Evolutionary conservation across 2,888 invertebrate genomes (phyloP), one percentile per base, ranked within the genome.

Genomic region (Parelbella ahira): DNA sequence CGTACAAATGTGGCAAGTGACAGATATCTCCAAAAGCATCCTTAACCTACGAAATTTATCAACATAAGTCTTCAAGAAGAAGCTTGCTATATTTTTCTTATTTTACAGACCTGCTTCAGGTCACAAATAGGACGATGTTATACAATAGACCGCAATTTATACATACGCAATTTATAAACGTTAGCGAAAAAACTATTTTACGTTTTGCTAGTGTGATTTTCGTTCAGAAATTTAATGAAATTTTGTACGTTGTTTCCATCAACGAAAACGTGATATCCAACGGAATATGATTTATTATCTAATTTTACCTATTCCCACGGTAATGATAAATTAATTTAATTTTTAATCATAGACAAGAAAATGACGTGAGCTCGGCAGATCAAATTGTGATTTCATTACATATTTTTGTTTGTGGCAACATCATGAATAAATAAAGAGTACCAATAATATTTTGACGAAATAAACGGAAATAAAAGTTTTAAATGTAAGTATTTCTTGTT

Each of bases 141-240:
- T 6, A 42, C 42, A 42, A 42, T 28, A 42, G 28, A 42, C 42
- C 42, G 42, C 34, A 34, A 42, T 41, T 28, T 42, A 34, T 42
- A 42, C 42, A 42, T n/a, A n/a, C 20, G 34, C 21, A 28, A 21
- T 28, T 32, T 33, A 33, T 34, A 34, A 24, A 21, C 18, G 8
- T 28, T 15, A 73, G 57, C 71, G 68, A 59, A 56, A 57, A 68
- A 71, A 68, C 69, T 78, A 78, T 76, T 67, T 66, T 80, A 75
- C 64, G 68, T 44, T 38, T 46, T 37, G 20, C 8, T 12, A 28
- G 20, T 13, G n/a, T n/a, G n/a, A n/a, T n/a, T n/a, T n/a, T n/a
- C n/a, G n/a, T n/a, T n/a, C n/a, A n/a, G n/a, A n/a, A n/a, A n/a
- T n/a, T n/a, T n/a, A n/a, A n/a, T n/a, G n/a, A n/a, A n/a, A n/a